A percentile compares a stretch with the other conserved stretches of the same genome.
Conservation (phyloP, 2,797 vertebrate species). For the Ptychadena robeensis region DNA sequence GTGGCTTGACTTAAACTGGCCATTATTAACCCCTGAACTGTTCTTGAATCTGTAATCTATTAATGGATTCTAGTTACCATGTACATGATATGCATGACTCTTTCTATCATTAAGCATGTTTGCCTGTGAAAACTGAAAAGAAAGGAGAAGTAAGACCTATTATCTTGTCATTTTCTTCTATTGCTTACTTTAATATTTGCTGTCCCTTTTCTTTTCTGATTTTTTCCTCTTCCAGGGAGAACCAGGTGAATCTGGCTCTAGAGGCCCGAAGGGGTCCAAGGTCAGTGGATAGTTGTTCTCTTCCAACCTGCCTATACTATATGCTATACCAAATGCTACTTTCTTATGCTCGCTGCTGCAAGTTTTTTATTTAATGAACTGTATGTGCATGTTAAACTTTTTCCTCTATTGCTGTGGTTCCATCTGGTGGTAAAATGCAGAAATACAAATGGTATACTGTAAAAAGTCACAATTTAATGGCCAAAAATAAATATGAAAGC, state of each 20-base stretch:
- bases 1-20: background rate
- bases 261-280: slow-evolving; percentile 94
- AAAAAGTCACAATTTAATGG: no score
- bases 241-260: slow-evolving; percentile 88
- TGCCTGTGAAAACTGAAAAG: background rate
- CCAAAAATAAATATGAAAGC: no score
- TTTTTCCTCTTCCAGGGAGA: slow-evolving; percentile 81
- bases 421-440: slow-evolving; percentile 38
- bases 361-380: background rate
- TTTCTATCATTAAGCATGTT: slow-evolving; percentile 17
- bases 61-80: background rate
- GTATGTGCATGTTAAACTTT: background rate
- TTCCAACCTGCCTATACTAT: slow-evolving; percentile 11
- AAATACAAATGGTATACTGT: background rate
- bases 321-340: background rate
- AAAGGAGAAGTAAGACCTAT: background rate
- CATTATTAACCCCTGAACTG: background rate
- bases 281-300: slow-evolving; percentile 76
- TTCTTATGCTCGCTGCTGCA: background rate
- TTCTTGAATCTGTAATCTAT: background rate
- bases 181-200: slow-evolving; percentile 64
- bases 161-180: slow-evolving; percentile 44
- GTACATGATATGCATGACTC: background rate
- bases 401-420: background rate
- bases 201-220: slow-evolving; percentile 54